These are phyloP conservation scores for Carcinoscorpius rotundicauda DNA, from an alignment of 1,140 invertebrate genomes.

Conservation along the genomic window DNA sequence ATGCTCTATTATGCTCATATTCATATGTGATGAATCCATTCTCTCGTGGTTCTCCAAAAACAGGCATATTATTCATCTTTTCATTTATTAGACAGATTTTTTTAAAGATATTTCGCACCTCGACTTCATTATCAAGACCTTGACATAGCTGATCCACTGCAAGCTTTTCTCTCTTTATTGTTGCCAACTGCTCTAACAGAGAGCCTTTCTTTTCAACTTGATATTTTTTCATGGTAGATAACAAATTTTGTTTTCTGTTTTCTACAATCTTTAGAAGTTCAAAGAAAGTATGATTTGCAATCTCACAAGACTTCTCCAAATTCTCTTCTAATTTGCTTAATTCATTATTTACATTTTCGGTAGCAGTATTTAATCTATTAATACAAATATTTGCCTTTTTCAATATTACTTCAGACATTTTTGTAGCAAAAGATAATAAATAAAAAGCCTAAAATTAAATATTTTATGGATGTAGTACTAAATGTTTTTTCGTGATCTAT, in stretches of 20 bases:
- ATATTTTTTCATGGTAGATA: conserved; percentile 54
- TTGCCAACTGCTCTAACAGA: conserved; percentile 71
- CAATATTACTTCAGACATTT: conserved; percentile 89
- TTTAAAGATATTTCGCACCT: conserved; percentile 80
- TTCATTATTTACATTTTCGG: conserved; percentile 57
- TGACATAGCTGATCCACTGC: conserved; percentile 80
- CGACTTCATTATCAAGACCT: conserved; percentile 70
- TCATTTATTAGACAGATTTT: conserved; percentile 72
- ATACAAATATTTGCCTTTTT: conserved; percentile 89
- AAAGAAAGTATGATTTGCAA: conserved; percentile 51
- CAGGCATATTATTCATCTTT: conserved; percentile 65
- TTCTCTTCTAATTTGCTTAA: conserved; percentile 50
- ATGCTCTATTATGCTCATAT: conserved; percentile 43
- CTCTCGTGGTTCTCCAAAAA: conserved; percentile 72
- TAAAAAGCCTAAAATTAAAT: too few relatives aligned
- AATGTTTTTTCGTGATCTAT: too few relatives aligned
- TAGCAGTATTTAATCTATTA: conserved; percentile 62
- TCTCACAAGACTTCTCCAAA: conserved; percentile 40
- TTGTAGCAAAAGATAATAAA: conserved; percentile 22
- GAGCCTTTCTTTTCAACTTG: conserved; percentile 68
- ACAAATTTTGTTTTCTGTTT: conserved; percentile 54
- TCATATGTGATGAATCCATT: conserved; percentile 79
- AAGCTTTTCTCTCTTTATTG: conserved; percentile 79
- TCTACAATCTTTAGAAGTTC: conserved; percentile 62
- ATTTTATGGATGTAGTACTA: too few relatives aligned